A percentile compares a stretch with the other conserved stretches of the same genome.
These are phyloP conservation scores for Bettongia penicillata DNA, from an alignment of 2,113 vertebrate genomes.

Conservation along the genomic window DNA sequence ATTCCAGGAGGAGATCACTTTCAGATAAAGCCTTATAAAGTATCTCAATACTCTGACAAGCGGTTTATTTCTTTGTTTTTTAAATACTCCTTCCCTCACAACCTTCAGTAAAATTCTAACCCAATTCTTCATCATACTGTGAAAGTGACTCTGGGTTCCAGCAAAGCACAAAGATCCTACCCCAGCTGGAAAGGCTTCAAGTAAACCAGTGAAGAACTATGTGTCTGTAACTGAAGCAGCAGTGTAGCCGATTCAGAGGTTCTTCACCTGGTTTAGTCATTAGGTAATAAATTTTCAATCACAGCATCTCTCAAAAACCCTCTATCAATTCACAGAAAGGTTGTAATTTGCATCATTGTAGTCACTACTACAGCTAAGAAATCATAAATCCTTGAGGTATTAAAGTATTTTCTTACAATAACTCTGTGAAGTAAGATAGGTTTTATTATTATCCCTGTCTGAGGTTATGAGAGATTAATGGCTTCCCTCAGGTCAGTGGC, in stretches of 20 bases:
- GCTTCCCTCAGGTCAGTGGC: background rate
- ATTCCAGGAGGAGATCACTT: background rate
- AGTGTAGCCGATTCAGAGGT: background rate
- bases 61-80: background rate
- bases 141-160: background rate
- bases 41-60: background rate
- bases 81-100: background rate
- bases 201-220: background rate
- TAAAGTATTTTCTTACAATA: background rate
- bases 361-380: background rate
- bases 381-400: background rate
- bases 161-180: background rate
- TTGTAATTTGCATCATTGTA: background rate
- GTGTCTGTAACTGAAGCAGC: background rate
- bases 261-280: background rate
- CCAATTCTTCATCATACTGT: background rate
- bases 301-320: background rate
- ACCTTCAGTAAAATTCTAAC: background rate
- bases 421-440: background rate
- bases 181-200: background rate
- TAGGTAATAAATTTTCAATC: background rate
- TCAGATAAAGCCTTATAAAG: background rate
- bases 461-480: background rate
- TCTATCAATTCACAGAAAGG: background rate
- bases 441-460: background rate